Percentiles rank a stretch among this genome's conserved stretches.
Evolutionary conservation across 2,113 vertebrate genomes (phyloP).

Genomic region (Dicaeum eximium): DNA sequence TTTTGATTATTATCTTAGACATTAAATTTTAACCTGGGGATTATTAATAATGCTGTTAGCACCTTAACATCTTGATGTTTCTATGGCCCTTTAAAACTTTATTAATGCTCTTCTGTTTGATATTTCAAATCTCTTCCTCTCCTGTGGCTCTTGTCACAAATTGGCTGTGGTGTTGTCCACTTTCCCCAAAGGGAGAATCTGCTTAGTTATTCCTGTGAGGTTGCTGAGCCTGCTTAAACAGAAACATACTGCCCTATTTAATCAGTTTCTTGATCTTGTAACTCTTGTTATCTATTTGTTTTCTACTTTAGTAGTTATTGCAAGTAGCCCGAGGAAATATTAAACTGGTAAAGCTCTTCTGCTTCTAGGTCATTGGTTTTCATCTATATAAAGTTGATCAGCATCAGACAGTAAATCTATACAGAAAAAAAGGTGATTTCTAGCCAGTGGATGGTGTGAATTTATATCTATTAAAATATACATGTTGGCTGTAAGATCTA

Average conservation of each 20-base stretch:
- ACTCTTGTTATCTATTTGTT: constrained; percentile 42
- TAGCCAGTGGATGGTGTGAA: not conserved
- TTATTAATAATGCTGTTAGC: not conserved
- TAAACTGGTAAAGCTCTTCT: not conserved
- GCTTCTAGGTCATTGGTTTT: constrained; percentile 7
- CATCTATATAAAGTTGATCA: constrained; percentile 4
- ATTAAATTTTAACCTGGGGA: not conserved
- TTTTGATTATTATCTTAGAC: not conserved
- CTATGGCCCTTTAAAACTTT: not conserved
- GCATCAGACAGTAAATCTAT: not conserved
- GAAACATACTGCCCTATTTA: constrained; percentile 35
- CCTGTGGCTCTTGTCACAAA: not conserved
- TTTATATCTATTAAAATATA: not conserved
- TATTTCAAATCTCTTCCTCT: not conserved
- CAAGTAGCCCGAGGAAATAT: not conserved
- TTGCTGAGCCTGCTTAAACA: constrained; percentile 20
- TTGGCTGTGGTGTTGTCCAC: not conserved
- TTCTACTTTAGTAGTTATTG: not conserved
- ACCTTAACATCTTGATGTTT: not conserved
- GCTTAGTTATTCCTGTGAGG: constrained; percentile 8
- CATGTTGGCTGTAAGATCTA: not conserved
- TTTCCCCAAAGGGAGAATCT: not conserved
- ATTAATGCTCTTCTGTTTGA: not conserved
- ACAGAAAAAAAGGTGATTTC: not conserved
- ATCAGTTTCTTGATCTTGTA: constrained; percentile 35